These are phyloP conservation scores for Actinemys pallida DNA, from an alignment of 2,113 vertebrate species.

Conservation along the genomic window DNA sequence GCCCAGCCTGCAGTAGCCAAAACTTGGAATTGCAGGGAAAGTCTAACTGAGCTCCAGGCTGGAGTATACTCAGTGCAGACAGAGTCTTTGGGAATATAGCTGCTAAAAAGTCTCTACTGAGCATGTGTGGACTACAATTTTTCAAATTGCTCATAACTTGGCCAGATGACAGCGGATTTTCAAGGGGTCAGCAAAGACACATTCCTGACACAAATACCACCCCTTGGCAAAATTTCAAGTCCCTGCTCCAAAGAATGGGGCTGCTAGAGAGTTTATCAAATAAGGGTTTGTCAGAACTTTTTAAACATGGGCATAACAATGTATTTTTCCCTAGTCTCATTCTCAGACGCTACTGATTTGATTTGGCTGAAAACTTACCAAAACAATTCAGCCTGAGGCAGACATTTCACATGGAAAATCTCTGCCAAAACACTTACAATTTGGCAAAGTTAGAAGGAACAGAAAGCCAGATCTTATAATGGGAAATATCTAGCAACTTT, in stretches of 20 bases:
- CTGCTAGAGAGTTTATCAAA: background rate
- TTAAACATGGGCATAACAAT: background rate
- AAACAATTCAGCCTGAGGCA: background rate
- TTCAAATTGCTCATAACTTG: background rate
- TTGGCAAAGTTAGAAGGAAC: background rate
- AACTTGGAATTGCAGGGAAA: background rate
- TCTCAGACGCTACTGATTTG: background rate
- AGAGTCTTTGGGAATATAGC: fast-evolving
- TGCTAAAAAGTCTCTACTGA: background rate
- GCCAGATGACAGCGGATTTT: background rate
- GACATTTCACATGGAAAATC: background rate
- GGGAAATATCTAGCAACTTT: background rate
- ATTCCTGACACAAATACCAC: background rate
- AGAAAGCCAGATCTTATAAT: background rate
- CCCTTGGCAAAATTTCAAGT: background rate
- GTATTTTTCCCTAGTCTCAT: background rate
- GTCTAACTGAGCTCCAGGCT: background rate
- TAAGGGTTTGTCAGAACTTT: background rate
- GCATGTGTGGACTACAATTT: background rate
- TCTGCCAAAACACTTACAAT: background rate
- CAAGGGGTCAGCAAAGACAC: background rate
- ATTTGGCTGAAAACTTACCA: background rate
- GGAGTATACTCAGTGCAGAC: fast-evolving
- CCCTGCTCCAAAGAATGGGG: background rate
- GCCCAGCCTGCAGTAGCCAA: background rate